Conservation (phyloP, 2,113 vertebrate genomes). For the Chitala chitala region DNA sequence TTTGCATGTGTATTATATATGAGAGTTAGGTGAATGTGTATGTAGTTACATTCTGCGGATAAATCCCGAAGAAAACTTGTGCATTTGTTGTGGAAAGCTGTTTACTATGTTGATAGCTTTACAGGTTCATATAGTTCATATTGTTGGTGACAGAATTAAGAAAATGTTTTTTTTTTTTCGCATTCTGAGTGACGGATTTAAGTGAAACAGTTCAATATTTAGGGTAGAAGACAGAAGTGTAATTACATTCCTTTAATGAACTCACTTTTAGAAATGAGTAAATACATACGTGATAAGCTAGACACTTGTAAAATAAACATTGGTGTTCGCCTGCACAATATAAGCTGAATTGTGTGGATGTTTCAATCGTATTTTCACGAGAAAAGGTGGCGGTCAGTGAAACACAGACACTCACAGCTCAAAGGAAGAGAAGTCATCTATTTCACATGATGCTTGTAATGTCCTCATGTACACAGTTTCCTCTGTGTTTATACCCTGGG, state of each 20-base stretch:
- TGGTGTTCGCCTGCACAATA: constrained; percentile 2
- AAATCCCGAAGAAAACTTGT: too few relatives aligned
- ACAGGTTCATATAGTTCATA: too few relatives aligned
- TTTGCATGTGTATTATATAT: too few relatives aligned
- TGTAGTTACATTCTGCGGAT: too few relatives aligned
- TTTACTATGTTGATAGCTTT: too few relatives aligned
- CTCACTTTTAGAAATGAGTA: too few relatives aligned
- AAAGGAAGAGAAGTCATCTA: constrained; percentile 38
- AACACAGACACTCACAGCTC: background rate
- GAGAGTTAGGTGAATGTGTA: too few relatives aligned
- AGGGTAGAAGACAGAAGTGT: constrained; percentile 55
- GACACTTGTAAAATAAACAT: too few relatives aligned
- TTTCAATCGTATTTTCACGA: background rate
- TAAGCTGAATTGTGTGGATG: background rate
- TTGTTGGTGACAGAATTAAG: too few relatives aligned
- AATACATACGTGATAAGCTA: too few relatives aligned
- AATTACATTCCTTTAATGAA: constrained; percentile 59
- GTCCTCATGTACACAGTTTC: constrained; percentile 41
- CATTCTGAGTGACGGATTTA: constrained; percentile 60
- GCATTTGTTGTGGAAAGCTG: too few relatives aligned
- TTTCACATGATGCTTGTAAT: constrained; percentile 43
- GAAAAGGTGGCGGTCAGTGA: constrained; percentile 25
- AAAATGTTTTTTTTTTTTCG: constrained; percentile 48
- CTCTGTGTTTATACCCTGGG: constrained; percentile 43
- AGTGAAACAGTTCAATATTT: constrained; percentile 61